A percentile compares a stretch with the other conserved stretches of the same genome.
Conservation (phyloP, 2,888 invertebrate species). For the Amiota communis region DNA sequence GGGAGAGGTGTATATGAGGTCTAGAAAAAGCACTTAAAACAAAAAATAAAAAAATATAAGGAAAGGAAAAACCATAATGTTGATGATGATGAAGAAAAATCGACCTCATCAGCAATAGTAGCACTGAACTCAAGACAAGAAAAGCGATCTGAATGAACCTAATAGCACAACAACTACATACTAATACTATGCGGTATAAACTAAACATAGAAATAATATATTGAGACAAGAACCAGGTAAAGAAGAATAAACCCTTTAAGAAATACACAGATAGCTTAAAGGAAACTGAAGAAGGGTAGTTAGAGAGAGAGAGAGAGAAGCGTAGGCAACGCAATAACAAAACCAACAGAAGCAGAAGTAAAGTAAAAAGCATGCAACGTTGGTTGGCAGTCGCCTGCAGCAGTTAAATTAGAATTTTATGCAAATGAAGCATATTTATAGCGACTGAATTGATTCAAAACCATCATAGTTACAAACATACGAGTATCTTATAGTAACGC, state of each 20-base stretch:
- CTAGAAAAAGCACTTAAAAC: too few relatives aligned
- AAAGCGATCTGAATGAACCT: too few relatives aligned
- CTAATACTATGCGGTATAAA: too few relatives aligned
- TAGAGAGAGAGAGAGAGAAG: not conserved
- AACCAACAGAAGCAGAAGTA: constrained; percentile 21
- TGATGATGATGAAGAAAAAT: too few relatives aligned
- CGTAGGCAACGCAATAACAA: constrained; percentile 15
- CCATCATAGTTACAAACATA: not conserved
- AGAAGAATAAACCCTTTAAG: not conserved
- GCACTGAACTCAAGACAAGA: too few relatives aligned
- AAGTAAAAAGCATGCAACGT: constrained; percentile 31
- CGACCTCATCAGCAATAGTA: too few relatives aligned
- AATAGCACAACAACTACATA: too few relatives aligned
- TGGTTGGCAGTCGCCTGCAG: constrained; percentile 32
- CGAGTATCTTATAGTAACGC: not conserved
- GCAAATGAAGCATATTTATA: constrained; percentile 62
- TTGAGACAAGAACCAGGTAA: not conserved
- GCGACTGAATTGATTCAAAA: constrained; percentile 16
- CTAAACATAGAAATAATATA: too few relatives aligned
- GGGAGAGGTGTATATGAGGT: not conserved
- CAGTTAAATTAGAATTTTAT: constrained; percentile 71
- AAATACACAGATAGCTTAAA: not conserved
- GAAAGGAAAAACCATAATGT: too few relatives aligned
- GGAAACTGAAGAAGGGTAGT: not conserved
- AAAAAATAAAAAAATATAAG: too few relatives aligned